Conservation (phyloP, 2,797 vertebrate species). For the Holocentrus rufus region DNA sequence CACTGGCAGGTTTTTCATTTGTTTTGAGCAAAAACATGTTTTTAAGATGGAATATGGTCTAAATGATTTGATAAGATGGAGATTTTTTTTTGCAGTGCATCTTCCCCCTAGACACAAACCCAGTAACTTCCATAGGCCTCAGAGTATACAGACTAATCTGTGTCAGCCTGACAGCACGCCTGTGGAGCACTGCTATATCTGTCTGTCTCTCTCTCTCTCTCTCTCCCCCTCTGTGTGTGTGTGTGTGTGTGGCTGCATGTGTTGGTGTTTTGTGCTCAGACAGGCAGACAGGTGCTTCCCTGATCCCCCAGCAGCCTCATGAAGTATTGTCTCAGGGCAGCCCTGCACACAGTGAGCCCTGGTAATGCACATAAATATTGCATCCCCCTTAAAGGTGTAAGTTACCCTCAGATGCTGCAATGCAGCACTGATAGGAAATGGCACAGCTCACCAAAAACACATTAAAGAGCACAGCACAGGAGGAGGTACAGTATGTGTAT, state of each 20-base stretch:
- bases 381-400: conserved; percentile 51
- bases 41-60: no score
- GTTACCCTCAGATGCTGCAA: conserved; percentile 55
- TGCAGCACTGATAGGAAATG: conserved; percentile 55
- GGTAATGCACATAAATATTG: conserved; percentile 74
- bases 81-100: not conserved
- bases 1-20: no score
- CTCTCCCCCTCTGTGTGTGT: not conserved
- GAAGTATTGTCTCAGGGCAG: conserved; percentile 66
- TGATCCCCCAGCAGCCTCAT: conserved; percentile 48
- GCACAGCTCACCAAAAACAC: conserved; percentile 26
- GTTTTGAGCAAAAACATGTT: no score
- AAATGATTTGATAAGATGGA: no score
- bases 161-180: conserved; percentile 33
- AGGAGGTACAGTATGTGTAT: not conserved
- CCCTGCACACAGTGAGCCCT: conserved; percentile 60
- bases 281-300: conserved; percentile 26
- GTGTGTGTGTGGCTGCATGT: conserved; percentile 24
- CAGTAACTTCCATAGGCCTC: conserved; percentile 35
- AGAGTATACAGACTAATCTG: conserved; percentile 43
- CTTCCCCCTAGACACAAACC: not conserved
- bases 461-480: conserved; percentile 6
- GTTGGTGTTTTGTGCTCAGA: conserved; percentile 33
- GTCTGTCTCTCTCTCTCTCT: not conserved
- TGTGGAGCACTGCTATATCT: conserved; percentile 12